These are phyloP conservation scores for Megalops atlanticus DNA, from an alignment of 2,113 vertebrate species.

Conservation along the genomic window DNA sequence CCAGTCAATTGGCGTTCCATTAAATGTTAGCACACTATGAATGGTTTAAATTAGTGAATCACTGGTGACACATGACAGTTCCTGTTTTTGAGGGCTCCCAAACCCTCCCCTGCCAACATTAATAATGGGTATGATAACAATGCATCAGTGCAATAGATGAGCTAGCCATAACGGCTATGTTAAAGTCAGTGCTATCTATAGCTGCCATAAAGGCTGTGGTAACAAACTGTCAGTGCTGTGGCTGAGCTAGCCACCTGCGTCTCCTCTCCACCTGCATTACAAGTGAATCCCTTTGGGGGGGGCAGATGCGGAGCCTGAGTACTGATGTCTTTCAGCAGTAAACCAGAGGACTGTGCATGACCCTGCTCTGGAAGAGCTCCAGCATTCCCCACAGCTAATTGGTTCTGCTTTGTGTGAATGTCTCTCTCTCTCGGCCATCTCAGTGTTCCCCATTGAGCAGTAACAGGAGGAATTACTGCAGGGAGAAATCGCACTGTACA, in stretches of 20 bases:
- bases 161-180: too few relatives aligned
- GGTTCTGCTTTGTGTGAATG: not conserved
- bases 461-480: not conserved
- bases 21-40: not conserved
- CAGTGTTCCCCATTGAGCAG: not conserved
- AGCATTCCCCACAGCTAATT: not conserved
- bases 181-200: too few relatives aligned
- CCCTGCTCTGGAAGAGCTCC: not conserved
- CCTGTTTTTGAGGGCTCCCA: not conserved
- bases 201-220: too few relatives aligned
- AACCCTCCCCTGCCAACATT: not conserved
- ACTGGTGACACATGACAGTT: not conserved
- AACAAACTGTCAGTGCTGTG: too few relatives aligned
- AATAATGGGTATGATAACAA: not conserved
- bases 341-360: conserved; percentile 3
- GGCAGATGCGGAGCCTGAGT: not conserved
- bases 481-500: not conserved
- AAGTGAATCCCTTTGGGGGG: not conserved
- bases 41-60: not conserved
- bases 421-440: not conserved
- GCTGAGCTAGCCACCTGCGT: not conserved
- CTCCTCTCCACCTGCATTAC: not conserved
- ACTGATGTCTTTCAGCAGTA: not conserved
- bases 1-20: not conserved
- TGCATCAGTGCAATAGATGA: not conserved